Evolutionary conservation across 2,113 vertebrate species (phyloP).

Genomic region (Amphilophus citrinellus): DNA sequence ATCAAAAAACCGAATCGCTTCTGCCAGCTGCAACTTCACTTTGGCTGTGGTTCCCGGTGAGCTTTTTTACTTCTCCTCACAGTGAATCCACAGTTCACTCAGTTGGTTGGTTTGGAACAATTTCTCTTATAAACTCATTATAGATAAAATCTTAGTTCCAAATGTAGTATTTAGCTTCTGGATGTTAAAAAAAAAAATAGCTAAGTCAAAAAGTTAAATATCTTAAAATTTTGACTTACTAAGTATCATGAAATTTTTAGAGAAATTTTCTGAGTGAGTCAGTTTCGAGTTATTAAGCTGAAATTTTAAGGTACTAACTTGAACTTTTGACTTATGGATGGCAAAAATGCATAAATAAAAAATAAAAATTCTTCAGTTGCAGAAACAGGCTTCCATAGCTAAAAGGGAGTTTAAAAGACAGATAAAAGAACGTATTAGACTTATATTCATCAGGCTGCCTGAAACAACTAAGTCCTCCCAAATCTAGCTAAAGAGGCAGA

Average conservation of each 20-base stretch:
- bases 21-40: conserved; percentile 86
- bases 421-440: too few species aligned
- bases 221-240: too few species aligned
- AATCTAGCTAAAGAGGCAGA: too few species aligned
- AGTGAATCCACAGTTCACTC: neutral
- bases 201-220: too few species aligned
- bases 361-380: neutral
- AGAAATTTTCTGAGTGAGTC: too few species aligned
- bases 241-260: too few species aligned
- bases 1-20: conserved; percentile 83
- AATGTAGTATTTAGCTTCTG: neutral
- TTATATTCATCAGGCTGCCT: too few species aligned
- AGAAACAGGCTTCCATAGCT: too few species aligned
- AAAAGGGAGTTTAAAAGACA: too few species aligned
- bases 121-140: neutral
- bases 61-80: conserved; percentile 42
- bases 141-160: neutral
- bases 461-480: too few species aligned
- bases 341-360: neutral
- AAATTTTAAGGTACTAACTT: neutral
- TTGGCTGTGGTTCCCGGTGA: conserved; percentile 86
- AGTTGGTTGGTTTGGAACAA: neutral
- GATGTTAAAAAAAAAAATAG: neutral
- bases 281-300: too few species aligned
- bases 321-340: neutral